A percentile compares a stretch with the other conserved stretches of the same genome.
phyloP scores from a whole-genome alignment of 2,888 invertebrate genomes.

The Meteorus cinctellus region DNA sequence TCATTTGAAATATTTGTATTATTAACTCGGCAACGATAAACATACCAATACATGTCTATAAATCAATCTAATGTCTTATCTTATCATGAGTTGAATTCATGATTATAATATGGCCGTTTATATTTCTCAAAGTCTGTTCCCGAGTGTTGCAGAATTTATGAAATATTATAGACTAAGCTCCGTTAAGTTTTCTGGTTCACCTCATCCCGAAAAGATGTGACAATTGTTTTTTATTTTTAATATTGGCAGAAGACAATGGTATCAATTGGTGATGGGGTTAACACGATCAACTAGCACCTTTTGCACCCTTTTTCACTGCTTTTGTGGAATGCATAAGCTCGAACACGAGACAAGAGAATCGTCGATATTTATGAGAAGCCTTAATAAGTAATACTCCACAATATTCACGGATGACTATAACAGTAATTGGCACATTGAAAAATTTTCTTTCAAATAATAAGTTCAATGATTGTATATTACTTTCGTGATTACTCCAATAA shows the following conservation, averaged over 20 bases:
- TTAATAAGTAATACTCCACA: constrained; percentile 43
- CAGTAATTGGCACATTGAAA: constrained; percentile 43
- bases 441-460: neutral
- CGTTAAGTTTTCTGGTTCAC: constrained; percentile 29
- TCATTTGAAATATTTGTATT: constrained; percentile 1
- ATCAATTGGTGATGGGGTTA: constrained; percentile 59
- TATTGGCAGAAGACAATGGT: constrained; percentile 51
- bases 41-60: constrained; percentile 31
- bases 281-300: constrained; percentile 67
- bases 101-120: constrained; percentile 55
- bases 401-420: neutral
- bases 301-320: constrained; percentile 60
- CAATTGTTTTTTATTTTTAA: constrained; percentile 44
- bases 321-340: constrained; percentile 31
- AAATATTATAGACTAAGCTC: neutral
- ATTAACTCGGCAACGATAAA: constrained; percentile 34
- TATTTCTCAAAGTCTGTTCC: constrained; percentile 55
- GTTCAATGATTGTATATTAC: constrained; percentile 36
- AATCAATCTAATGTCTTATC: constrained; percentile 27
- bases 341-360: constrained; percentile 43
- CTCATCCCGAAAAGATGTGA: constrained; percentile 28
- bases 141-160: constrained; percentile 56
- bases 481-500: constrained; percentile 33
- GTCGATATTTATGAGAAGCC: constrained; percentile 27
- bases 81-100: constrained; percentile 32